Conservation (phyloP, 1,140 invertebrate species). For the Drosophila ananassae region DNA sequence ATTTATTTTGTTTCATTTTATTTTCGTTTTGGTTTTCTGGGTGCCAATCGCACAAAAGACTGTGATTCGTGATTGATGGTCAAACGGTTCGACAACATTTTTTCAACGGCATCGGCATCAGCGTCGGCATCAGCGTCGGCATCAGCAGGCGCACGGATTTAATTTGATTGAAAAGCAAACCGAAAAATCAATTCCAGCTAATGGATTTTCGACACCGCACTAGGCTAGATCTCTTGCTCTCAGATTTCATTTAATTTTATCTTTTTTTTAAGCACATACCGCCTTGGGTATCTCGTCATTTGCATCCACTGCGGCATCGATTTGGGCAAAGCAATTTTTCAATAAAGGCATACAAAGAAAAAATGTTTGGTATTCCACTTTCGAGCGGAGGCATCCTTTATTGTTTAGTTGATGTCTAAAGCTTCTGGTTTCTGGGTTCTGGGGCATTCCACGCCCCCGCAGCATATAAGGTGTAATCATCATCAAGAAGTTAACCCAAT, state of each 20-base stretch:
- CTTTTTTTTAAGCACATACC: not conserved
- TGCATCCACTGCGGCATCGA: constrained; percentile 43
- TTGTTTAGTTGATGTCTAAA: constrained; percentile 40
- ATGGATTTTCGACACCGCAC: constrained; percentile 55
- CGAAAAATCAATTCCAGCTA: constrained; percentile 64
- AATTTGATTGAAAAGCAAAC: constrained; percentile 67
- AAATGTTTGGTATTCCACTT: constrained; percentile 49
- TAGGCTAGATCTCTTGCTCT: constrained; percentile 35
- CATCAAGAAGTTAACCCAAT: constrained; percentile 27
- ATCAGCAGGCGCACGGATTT: constrained; percentile 51
- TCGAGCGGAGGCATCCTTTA: constrained; percentile 26
- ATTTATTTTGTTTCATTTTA: constrained; percentile 50
- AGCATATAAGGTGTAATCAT: constrained; percentile 43
- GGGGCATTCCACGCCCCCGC: not conserved
- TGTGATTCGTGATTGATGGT: constrained; percentile 64
- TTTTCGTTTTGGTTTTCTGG: constrained; percentile 1
- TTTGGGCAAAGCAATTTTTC: constrained; percentile 47
- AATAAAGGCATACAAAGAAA: constrained; percentile 45
- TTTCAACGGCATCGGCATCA: constrained; percentile 17
- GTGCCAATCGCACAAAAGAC: constrained; percentile 40
- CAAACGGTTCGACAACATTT: constrained; percentile 39
- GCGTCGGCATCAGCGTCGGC: constrained; percentile 3
- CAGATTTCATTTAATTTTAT: constrained; percentile 43
- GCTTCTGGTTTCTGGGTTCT: constrained; percentile 8
- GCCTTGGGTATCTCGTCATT: constrained; percentile 22